These are phyloP conservation scores for Tyria jacobaeae DNA, from an alignment of 2,888 invertebrate genomes.

Conservation along the genomic window DNA sequence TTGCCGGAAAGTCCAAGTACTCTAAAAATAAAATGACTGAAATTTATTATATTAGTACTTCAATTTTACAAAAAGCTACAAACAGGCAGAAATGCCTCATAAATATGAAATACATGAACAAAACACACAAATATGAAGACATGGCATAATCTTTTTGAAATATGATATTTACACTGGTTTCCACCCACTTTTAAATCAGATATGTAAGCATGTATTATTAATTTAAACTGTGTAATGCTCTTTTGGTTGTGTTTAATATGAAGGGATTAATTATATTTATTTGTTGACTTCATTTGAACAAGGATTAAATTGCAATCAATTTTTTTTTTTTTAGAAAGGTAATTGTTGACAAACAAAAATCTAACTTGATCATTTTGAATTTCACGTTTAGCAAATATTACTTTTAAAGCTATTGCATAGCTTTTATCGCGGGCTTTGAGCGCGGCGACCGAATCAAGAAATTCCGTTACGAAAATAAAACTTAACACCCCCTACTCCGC, in stretches of 20 bases:
- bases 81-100: no score
- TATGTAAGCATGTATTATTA: not conserved
- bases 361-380: not conserved
- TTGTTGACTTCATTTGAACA: not conserved
- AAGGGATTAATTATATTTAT: not conserved
- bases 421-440: no score
- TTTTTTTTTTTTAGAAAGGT: not conserved
- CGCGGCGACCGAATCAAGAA: no score
- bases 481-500: no score
- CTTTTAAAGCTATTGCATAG: no score
- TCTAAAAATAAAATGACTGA: no score
- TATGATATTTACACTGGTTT: not conserved
- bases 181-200: not conserved
- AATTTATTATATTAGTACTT: no score
- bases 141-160: not conserved
- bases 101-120: no score
- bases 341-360: not conserved
- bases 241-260: not conserved
- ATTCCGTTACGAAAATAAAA: no score
- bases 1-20: no score
- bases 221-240: not conserved
- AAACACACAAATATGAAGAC: not conserved
- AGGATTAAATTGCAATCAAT: not conserved
- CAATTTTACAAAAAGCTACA: no score
- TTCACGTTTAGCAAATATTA: no score